Percentiles rank a stretch among this genome's conserved stretches.
Conservation (phyloP, 2,888 invertebrate species). For the Pherbina coryleti region DNA sequence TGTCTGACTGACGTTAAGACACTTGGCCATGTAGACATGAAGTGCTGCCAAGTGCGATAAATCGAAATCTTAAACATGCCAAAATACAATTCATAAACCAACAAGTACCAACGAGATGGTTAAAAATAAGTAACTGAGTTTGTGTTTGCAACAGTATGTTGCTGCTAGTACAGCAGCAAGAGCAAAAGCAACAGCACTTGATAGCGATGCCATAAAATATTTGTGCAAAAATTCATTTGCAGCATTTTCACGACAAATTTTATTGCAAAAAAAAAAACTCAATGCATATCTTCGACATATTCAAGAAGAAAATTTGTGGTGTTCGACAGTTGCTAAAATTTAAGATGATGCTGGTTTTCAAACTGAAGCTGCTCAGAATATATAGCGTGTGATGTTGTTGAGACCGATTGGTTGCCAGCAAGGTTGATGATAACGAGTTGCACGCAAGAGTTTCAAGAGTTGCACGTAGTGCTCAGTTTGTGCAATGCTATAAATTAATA, state of each 20-base stretch:
- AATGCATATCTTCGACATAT: neutral
- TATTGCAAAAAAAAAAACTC: neutral
- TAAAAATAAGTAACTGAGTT: neutral
- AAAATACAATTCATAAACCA: neutral
- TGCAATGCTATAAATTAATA: no score
- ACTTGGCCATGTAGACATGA: neutral
- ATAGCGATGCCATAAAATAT: constrained; percentile 14
- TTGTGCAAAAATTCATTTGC: constrained; percentile 17
- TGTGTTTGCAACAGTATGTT: neutral
- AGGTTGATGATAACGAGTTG: neutral
- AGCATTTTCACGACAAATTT: constrained; percentile 28
- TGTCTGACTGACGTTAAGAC: neutral
- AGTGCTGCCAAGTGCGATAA: neutral
- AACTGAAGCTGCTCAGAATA: neutral
- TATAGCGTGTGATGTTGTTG: neutral
- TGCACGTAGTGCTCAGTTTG: no score
- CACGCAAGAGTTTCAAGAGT: neutral
- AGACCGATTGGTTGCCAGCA: neutral
- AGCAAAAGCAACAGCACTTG: neutral
- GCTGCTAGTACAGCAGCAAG: neutral
- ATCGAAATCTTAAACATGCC: neutral
- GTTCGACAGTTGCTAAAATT: neutral
- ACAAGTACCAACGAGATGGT: neutral
- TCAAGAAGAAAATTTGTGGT: neutral
- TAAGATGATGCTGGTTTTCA: neutral